Conservation (phyloP, 2,113 vertebrate species). For the Centropus bengalensis region DNA sequence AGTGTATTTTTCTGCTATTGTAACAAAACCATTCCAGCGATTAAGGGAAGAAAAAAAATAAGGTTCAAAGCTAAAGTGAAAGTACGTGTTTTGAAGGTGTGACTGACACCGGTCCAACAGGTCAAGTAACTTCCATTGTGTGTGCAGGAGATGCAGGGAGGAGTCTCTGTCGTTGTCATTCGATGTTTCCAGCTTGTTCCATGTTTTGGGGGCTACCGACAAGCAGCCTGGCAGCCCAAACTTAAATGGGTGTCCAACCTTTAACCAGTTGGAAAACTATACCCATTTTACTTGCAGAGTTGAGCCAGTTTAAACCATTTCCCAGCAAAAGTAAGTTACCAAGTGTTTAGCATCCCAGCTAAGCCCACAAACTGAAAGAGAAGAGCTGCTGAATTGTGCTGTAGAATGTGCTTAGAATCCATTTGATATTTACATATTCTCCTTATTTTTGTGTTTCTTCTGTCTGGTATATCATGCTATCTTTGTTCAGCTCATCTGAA, state of each 20-base stretch:
- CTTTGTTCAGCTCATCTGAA: background rate
- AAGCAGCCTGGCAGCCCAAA: background rate
- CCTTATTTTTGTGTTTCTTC: background rate
- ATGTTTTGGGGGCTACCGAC: background rate
- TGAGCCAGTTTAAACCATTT: constrained; percentile 6
- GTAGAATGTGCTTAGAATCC: background rate
- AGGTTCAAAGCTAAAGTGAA: background rate
- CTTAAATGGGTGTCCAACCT: background rate
- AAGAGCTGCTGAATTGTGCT: background rate
- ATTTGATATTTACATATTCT: background rate
- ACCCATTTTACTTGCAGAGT: background rate
- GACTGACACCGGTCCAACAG: background rate
- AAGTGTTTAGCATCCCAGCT: background rate
- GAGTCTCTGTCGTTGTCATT: background rate
- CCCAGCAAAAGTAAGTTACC: background rate
- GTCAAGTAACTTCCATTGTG: background rate
- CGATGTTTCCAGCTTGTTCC: background rate
- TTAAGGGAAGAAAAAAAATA: background rate
- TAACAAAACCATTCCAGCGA: background rate
- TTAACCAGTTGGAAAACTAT: background rate
- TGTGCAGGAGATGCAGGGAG: background rate
- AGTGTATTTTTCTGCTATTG: background rate
- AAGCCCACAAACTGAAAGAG: background rate
- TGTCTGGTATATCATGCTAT: background rate
- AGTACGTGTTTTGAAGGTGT: background rate